Percentiles rank a stretch among this genome's conserved stretches.
These are phyloP conservation scores for Ormyrus nitidulus DNA, from an alignment of 2,888 invertebrate species.

Conservation along the genomic window DNA sequence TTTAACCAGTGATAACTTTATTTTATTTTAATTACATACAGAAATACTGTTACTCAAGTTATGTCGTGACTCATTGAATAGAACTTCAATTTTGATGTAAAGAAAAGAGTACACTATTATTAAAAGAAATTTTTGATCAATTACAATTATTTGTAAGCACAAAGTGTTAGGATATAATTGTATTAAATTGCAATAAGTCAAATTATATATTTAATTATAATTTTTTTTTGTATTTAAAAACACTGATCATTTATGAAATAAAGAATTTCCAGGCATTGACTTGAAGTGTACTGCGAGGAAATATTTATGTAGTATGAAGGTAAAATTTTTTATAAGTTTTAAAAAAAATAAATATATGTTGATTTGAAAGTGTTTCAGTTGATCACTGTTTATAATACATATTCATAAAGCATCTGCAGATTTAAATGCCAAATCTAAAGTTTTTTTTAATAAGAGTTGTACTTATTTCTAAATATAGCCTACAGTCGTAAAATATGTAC, in stretches of 20 bases:
- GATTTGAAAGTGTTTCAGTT: too few species aligned
- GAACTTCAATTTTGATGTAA: background rate
- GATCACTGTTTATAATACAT: too few species aligned
- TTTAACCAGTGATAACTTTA: conserved; percentile 20
- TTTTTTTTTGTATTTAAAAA: too few species aligned
- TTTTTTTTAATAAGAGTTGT: conserved; percentile 6
- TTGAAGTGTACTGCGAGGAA: too few species aligned
- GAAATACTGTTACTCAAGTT: conserved; percentile 6
- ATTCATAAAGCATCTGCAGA: background rate
- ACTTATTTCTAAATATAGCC: background rate
- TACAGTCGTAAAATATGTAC: background rate
- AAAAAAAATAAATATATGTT: too few species aligned
- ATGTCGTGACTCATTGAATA: conserved; percentile 12
- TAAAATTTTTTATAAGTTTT: too few species aligned
- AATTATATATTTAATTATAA: too few species aligned
- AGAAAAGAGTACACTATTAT: conserved; percentile 6
- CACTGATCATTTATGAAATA: too few species aligned
- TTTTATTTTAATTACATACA: conserved; percentile 22
- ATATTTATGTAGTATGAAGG: too few species aligned
- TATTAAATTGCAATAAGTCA: too few species aligned
- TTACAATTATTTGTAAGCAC: background rate
- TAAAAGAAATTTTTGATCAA: background rate
- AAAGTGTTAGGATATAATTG: too few species aligned
- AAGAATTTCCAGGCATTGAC: too few species aligned
- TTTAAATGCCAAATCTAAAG: conserved; percentile 1